Evolutionary conservation across 2,888 invertebrate genomes (phyloP), one percentile per base, ranked within the genome.

Genomic region (Stenodera caucasica): DNA sequence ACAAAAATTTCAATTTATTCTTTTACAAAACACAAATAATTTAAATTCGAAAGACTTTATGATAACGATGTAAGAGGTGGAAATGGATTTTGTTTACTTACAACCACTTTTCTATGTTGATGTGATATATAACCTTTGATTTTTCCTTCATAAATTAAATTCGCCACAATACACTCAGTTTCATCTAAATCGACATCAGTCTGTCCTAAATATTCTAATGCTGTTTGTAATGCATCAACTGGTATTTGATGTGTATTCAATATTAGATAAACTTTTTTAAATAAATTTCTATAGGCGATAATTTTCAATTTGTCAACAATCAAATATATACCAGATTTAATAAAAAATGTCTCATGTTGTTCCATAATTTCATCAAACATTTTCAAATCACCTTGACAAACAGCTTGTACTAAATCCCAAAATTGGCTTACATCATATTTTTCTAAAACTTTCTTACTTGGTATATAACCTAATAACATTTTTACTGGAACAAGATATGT

Each of bases 71-170:
- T 88, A 40, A 91, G 80, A 12, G 87, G 82, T 3, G 98, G 98
- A 79, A 99, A 99, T 1, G 98, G 93, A 83, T 95, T 96, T 77
- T 94, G 92, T 80, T 99, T 99, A 74, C 97, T 97, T 50, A 99
- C 92, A 52, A 99, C 98, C 58, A 99, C 86, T 81, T 97, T 98
- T 78, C 96, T 91, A 81, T 99, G 98, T 72, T 94, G 93, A 82
- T 96, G 92, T 0, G 98, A 97, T 75, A 99, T 96, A 80, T 99
- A 99, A 0, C 99, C 98, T 80, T 98, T 98, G 71, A 99, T 95
- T 83, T 96, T 97, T 23, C 95, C 95, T 81, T 97, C 96, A 76
- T 88, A 94, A 72, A 99, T 98, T 57, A 99, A 86, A 83, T 98
- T 98, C 1, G 97, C 96, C 2, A 98, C 88, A 72, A 98, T 93